Evolutionary conservation across 2,113 vertebrate genomes (phyloP).

Genomic region (Bos javanicus): DNA sequence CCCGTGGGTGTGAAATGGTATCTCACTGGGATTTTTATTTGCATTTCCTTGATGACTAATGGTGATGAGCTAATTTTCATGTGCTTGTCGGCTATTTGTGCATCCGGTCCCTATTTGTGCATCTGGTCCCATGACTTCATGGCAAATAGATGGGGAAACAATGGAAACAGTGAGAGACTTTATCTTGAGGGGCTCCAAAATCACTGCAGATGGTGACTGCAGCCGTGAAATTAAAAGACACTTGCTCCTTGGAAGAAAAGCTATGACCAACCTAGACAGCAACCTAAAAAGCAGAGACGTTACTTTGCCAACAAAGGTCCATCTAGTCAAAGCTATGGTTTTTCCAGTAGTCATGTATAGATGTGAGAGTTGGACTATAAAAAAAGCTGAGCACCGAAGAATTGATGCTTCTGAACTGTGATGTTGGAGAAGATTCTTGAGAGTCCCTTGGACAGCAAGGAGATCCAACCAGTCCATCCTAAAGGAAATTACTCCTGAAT

Average conservation of each 20-base stretch:
- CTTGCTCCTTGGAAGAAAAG: neutral
- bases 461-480: neutral
- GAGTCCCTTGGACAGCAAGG: neutral
- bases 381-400: rapidly evolving
- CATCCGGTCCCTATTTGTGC: neutral
- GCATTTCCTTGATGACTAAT: neutral
- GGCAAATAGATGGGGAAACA: neutral
- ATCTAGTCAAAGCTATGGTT: neutral
- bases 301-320: neutral
- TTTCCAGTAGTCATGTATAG: neutral
- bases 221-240: neutral
- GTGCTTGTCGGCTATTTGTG: neutral
- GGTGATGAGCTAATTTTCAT: neutral
- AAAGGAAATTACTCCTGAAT: neutral
- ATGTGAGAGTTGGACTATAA: neutral
- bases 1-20: neutral
- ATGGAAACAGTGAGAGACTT: neutral
- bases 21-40: neutral
- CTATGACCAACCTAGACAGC: neutral
- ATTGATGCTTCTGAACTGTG: neutral
- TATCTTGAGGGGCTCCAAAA: neutral
- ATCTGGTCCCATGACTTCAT: neutral
- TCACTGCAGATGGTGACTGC: neutral
- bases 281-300: neutral
- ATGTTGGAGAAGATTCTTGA: neutral